Base-by-base conservation (phyloP, 2,888 invertebrate genomes). In the Rambutsinella grinnellia region DNA sequence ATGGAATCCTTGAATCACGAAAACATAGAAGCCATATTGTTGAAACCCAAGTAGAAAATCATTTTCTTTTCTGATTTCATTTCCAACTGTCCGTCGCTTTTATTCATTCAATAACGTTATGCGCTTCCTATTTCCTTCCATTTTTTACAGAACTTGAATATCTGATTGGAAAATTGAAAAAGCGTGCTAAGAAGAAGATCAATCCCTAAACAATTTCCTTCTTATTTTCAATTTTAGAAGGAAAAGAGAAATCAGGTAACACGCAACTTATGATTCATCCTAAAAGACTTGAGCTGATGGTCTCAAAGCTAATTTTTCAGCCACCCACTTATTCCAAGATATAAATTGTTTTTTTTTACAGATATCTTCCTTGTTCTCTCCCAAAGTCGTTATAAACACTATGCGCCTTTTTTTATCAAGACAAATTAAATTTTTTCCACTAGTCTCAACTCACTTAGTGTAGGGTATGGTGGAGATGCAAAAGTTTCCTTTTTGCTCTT, bases 21-120 rank as follows among this genome's bases (percentile, higher is more conserved):
- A 71, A 71, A 69, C 77, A 72, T 77, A 78, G 79, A 71, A 76
- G 67, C 69, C 63, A 57, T 56, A 72, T 77, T 75, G 67, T 51
- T 56, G 44, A 54, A n/a, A n/a, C n/a, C n/a, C n/a, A n/a, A n/a
- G n/a, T n/a, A n/a, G n/a, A n/a, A n/a, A n/a, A n/a, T n/a, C n/a
- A n/a, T n/a, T n/a, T n/a, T n/a, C n/a, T n/a, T n/a, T n/a, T n/a
- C n/a, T n/a, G n/a, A n/a, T n/a, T 36, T 36, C 36, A 36, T 36
- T 36, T 36, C 36, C 13, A 8, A 13, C 36, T 36, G 36, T 13
- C 36, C 36, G 13, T 36, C 36, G 5, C 36, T 36, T 36, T 36
- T 8, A 8, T 13, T 36, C 36, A 5, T 36, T 36, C 13, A 8
- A 36, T 13, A 8, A 36, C 36, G 13, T 36, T 36, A 36, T 36